Conservation (phyloP, 92 coral and sea anemone genomes). For the Siderastrea radians region DNA sequence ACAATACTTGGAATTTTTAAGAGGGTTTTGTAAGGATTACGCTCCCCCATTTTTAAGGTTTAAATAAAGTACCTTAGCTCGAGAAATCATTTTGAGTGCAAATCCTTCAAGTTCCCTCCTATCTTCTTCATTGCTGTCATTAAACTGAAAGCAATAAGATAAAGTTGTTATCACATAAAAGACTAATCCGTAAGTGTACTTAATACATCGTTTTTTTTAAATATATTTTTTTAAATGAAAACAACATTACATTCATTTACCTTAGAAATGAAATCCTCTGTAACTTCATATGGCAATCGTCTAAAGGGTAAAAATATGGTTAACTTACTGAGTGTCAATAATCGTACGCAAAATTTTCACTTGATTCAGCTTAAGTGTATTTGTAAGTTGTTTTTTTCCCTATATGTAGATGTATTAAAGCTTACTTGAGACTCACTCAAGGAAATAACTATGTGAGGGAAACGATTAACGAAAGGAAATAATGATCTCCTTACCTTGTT, state of each 20-base stretch:
- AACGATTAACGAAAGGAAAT: not conserved
- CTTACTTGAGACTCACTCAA: not conserved
- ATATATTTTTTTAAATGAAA: not conserved
- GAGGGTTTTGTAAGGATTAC: too few species aligned
- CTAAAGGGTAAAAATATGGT: conserved; percentile 15
- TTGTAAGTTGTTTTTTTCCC: too few species aligned
- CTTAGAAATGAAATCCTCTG: conserved; percentile 90
- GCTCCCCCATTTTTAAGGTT: too few species aligned
- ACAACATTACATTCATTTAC: conserved; percentile 35
- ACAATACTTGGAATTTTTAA: too few species aligned
- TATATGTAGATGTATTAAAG: too few species aligned
- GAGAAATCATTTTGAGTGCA: conserved; percentile 87
- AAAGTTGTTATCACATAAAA: too few species aligned
- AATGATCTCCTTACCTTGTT: conserved; percentile 59
- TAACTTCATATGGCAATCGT: conserved; percentile 79
- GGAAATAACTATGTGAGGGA: too few species aligned
- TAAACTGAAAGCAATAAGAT: conserved; percentile 64
- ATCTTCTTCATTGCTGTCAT: conserved; percentile 90
- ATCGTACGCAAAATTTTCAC: not conserved
- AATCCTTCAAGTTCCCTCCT: conserved; percentile 72
- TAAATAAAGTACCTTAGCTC: conserved; percentile 75
- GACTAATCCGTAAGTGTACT: too few species aligned
- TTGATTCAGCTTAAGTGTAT: too few species aligned
- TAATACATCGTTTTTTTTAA: not conserved
- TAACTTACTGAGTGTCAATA: too few species aligned